A percentile compares a stretch with the other conserved stretches of the same genome.
These are phyloP conservation scores for Platypus cylindrus DNA, from an alignment of 2,888 invertebrate genomes.

Conservation along the genomic window DNA sequence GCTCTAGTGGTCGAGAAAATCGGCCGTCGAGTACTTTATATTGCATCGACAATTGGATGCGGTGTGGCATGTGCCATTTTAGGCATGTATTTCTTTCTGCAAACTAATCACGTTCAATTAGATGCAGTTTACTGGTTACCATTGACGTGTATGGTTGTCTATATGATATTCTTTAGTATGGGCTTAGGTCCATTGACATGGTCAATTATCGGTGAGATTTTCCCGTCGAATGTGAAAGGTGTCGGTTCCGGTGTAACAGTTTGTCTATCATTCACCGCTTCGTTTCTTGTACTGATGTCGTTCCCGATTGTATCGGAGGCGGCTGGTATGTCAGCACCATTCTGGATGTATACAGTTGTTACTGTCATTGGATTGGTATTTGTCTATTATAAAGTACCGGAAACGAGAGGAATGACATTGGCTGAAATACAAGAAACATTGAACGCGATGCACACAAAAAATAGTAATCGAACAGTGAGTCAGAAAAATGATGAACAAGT, in stretches of 20 bases:
- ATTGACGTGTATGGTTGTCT: constrained; percentile 53
- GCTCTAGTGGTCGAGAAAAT: constrained; percentile 62
- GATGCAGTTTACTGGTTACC: constrained; percentile 52
- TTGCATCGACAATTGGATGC: constrained; percentile 54
- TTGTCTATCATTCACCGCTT: constrained; percentile 16
- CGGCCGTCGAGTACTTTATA: constrained; percentile 50
- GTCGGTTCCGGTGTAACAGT: constrained; percentile 46
- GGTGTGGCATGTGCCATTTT: constrained; percentile 36
- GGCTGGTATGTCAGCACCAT: constrained; percentile 18
- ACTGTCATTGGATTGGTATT: constrained; percentile 18
- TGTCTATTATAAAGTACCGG: constrained; percentile 18
- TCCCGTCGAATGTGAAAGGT: constrained; percentile 52
- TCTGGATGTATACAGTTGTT: constrained; percentile 19
- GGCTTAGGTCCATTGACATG: constrained; percentile 66
- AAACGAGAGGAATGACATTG: constrained; percentile 22
- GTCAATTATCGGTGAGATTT: constrained; percentile 71
- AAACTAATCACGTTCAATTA: constrained; percentile 9
- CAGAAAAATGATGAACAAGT: not conserved
- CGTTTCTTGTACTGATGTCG: constrained; percentile 19
- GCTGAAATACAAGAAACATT: constrained; percentile 19
- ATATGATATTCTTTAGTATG: constrained; percentile 58
- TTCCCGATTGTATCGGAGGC: constrained; percentile 18
- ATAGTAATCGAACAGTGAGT: too few species aligned
- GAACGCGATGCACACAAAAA: constrained; percentile 9
- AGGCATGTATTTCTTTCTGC: constrained; percentile 17